phyloP scores from a whole-genome alignment of 2,797 vertebrate species.

The Thalassophryne amazonica region DNA sequence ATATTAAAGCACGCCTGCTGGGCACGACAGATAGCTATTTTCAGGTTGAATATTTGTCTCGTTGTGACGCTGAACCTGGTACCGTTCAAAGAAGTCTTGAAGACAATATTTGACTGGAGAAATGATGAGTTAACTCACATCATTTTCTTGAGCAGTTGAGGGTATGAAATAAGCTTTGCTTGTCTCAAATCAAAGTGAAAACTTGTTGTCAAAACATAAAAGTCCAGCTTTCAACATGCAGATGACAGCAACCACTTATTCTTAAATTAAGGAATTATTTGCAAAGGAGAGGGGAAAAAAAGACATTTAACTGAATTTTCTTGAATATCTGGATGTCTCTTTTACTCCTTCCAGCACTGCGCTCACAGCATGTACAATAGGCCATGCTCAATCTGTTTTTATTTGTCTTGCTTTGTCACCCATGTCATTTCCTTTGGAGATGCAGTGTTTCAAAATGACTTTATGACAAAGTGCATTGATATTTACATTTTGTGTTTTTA shows the following conservation, averaged over 20 bases:
- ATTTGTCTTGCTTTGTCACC: no score
- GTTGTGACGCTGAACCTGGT: constrained; percentile 24
- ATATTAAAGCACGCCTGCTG: constrained; percentile 44
- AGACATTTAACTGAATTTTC: no score
- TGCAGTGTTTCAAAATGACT: no score
- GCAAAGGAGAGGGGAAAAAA: no score
- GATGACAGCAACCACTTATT: background rate
- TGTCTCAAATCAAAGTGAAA: background rate
- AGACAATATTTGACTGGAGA: constrained; percentile 15
- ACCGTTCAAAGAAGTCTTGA: constrained; percentile 20
- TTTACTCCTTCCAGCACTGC: no score
- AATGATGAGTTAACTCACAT: constrained; percentile 3
- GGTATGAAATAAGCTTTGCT: background rate
- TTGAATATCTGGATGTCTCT: no score
- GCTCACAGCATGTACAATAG: no score
- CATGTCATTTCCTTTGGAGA: no score
- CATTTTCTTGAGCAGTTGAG: constrained; percentile 20
- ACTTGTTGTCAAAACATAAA: background rate
- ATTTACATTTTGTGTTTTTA: no score
- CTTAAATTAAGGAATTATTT: background rate
- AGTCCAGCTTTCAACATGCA: background rate
- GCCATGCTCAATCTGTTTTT: no score
- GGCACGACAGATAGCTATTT: constrained; percentile 52
- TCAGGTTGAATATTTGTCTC: constrained; percentile 34
- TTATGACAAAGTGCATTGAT: no score